Base-by-base conservation (phyloP, 2,888 invertebrate genomes). In the Antheraea yamamai region DNA sequence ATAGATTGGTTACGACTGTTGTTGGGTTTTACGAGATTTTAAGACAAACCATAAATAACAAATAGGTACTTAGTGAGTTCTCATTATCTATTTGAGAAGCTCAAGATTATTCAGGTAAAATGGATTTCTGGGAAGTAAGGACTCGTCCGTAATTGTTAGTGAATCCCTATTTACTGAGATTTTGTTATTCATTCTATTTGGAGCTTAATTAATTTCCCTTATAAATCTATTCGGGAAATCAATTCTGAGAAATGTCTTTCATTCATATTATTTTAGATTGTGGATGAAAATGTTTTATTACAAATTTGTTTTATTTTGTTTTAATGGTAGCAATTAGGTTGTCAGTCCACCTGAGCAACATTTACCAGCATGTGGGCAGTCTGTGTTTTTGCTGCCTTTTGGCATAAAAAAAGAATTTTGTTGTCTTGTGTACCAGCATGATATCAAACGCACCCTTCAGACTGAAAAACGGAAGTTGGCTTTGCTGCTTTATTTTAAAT, bases 1-100 rank as follows among this genome's bases (percentile, higher is more conserved):
- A 73, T 58, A 35, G 30, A 47, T 55, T 55, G 61, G 58, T 73
- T 58, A 73, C 20, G 58, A 55, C 20, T 73, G 14, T 73, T 73
- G 30, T 73, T 73, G 58, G 20, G 23, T 73, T 73, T 61, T 58
- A 73, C n/a, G 35, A 10, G 26, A 61, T 73, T 55, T 35, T 35
- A 4, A 16, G 35, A 10, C 14, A 30, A 55, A 61, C 35, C 39
- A n/a, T 73, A 73, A 73, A 73, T 73, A 58, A 35, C 18, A 20
- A 18, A 39, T 70, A 64, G 12, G 26, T 58, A 20, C 68, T 35
- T 8, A 39, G 4, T 70, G 20, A 39, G 35, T 12, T 35, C 68
- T 39, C 39, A 39, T 39, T 70, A 70, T 70, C 39, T 70, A 39
- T 70, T 30, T 16, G 8, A 70, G 39, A 70, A 18, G 18, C 68